Percentiles rank a stretch among this genome's conserved stretches.
Evolutionary conservation across 2,113 vertebrate genomes (phyloP).

Genomic region (Climacteris rufus): DNA sequence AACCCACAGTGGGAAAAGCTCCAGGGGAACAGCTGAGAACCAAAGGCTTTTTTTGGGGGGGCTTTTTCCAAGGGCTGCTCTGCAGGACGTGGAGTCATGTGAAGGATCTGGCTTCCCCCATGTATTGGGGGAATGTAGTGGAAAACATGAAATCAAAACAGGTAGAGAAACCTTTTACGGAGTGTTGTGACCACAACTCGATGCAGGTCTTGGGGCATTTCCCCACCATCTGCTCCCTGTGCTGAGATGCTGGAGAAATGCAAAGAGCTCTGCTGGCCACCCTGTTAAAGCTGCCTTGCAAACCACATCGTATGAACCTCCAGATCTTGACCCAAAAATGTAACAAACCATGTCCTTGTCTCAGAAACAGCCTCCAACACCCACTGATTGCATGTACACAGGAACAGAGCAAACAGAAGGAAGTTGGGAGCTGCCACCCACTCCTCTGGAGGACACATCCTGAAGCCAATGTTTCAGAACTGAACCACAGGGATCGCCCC

Average conservation of each 20-base stretch:
- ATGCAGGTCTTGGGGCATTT: slow-evolving; percentile 8
- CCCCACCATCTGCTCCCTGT: slow-evolving; percentile 1
- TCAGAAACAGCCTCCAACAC: slow-evolving; percentile 37
- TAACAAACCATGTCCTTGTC: background rate
- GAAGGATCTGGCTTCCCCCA: background rate
- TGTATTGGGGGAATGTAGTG: background rate
- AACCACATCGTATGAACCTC: slow-evolving; percentile 3
- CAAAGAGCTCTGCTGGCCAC: background rate
- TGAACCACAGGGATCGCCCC: slow-evolving; percentile 8
- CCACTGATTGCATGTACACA: slow-evolving; percentile 14
- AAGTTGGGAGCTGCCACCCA: slow-evolving; percentile 48
- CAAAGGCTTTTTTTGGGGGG: background rate
- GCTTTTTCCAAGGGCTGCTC: background rate
- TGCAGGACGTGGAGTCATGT: background rate
- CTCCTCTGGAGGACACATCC: slow-evolving; percentile 53
- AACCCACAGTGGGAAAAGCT: background rate
- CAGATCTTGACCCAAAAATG: slow-evolving; percentile 45
- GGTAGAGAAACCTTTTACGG: background rate
- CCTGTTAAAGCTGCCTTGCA: background rate
- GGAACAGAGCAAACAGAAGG: slow-evolving; percentile 35
- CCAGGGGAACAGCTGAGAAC: background rate
- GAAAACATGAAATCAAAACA: slow-evolving; percentile 1
- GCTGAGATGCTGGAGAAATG: slow-evolving; percentile 37
- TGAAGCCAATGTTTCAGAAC: slow-evolving; percentile 53
- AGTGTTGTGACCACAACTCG: background rate